Percentiles rank a stretch among this genome's conserved stretches.
Evolutionary conservation across 2,888 invertebrate genomes (phyloP).

Genomic region (Archips crataeganus): DNA sequence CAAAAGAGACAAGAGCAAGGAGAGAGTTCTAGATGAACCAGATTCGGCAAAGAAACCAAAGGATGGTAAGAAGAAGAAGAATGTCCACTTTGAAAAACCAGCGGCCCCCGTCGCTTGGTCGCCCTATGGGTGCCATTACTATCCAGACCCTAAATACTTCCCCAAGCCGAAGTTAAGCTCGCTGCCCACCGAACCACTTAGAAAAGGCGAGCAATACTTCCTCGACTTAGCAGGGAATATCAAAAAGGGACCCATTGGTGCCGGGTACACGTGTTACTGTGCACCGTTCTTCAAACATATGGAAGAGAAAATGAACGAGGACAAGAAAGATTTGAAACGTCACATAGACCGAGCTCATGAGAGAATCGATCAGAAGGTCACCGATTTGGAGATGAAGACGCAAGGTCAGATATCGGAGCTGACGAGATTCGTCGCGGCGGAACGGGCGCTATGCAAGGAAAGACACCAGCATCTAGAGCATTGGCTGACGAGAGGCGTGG

Average conservation of each 20-base stretch:
- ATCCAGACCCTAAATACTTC: constrained; percentile 94
- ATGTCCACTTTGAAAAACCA: constrained; percentile 82
- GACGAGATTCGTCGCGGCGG: constrained; percentile 88
- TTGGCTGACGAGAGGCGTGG: constrained; percentile 88
- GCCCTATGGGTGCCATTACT: constrained; percentile 96
- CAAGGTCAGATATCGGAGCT: constrained; percentile 90
- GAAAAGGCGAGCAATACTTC: constrained; percentile 96
- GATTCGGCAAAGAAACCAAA: constrained; percentile 79
- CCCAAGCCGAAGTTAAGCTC: constrained; percentile 94
- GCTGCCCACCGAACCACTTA: constrained; percentile 93
- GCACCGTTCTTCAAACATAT: constrained; percentile 96
- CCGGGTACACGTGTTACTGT: constrained; percentile 96
- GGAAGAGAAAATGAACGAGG: constrained; percentile 92
- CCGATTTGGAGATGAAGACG: constrained; percentile 90
- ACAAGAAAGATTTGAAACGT: constrained; percentile 92
- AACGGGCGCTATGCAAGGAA: constrained; percentile 87
- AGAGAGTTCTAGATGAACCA: constrained; percentile 84
- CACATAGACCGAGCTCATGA: constrained; percentile 93
- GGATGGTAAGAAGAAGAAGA: constrained; percentile 79
- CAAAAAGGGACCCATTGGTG: constrained; percentile 97
- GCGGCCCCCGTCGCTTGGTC: constrained; percentile 89
- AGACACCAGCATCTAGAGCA: constrained; percentile 89
- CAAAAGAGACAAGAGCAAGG: constrained; percentile 79
- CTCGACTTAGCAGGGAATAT: constrained; percentile 97
- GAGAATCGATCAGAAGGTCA: constrained; percentile 92